Evolutionary conservation across 2,797 vertebrate genomes (phyloP).

Genomic region (Anguilla anguilla): DNA sequence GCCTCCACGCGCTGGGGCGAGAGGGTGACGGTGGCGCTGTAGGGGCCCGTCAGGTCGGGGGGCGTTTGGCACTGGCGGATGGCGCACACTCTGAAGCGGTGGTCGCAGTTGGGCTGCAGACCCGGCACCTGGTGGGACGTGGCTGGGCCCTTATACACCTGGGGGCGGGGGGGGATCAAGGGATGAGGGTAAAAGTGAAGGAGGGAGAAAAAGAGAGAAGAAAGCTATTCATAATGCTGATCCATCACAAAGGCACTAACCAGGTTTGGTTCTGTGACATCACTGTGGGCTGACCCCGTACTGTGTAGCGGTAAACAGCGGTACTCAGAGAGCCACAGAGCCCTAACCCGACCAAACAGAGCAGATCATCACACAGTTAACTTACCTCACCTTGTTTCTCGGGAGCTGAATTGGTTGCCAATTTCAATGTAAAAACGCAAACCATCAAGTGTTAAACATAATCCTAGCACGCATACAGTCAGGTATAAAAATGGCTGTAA

Average conservation of each 20-base stretch:
- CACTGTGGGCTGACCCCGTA: neutral
- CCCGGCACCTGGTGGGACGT: slow-evolving; percentile 83
- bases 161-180: too few relatives aligned
- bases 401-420: neutral
- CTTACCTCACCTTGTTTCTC: neutral
- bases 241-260: neutral
- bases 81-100: slow-evolving; percentile 90
- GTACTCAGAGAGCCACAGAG: neutral
- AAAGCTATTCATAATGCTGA: neutral
- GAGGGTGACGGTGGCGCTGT: slow-evolving; percentile 87
- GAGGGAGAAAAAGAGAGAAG: slow-evolving; percentile 12
- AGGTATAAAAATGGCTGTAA: neutral
- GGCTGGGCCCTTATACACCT: slow-evolving; percentile 88
- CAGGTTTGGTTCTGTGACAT: neutral
- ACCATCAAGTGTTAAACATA: neutral
- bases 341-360: neutral
- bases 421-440: neutral
- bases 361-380: neutral
- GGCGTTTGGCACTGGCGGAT: slow-evolving; percentile 91
- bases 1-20: slow-evolving; percentile 81
- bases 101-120: slow-evolving; percentile 88
- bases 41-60: slow-evolving; percentile 89
- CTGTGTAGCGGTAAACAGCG: neutral
- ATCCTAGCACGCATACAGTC: neutral
- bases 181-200: neutral